These are phyloP conservation scores for Mythimna impura DNA, from an alignment of 2,888 invertebrate genomes.

Conservation along the genomic window DNA sequence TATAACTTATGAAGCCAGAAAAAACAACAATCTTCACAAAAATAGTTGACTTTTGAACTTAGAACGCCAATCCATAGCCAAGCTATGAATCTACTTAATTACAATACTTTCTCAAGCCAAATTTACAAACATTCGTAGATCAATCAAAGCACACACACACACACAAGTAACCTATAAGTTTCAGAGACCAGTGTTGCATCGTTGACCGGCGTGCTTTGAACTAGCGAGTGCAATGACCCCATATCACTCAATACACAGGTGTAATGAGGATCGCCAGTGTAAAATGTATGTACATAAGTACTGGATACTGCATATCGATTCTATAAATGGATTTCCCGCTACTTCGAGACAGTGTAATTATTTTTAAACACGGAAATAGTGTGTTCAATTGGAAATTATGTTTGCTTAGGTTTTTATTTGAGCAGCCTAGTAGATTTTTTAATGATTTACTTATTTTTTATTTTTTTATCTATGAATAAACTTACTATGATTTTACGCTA, in stretches of 20 bases:
- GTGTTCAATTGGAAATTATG: constrained; percentile 18
- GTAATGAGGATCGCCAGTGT: constrained; percentile 47
- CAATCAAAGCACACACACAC: constrained; percentile 37
- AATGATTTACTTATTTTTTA: neutral
- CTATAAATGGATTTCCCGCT: constrained; percentile 52
- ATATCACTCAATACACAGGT: constrained; percentile 59
- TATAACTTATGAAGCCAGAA: constrained; percentile 2
- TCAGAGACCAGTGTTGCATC: constrained; percentile 30
- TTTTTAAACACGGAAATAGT: constrained; percentile 49
- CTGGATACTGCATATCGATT: constrained; percentile 35
- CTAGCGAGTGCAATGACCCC: constrained; percentile 46
- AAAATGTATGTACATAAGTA: constrained; percentile 24
- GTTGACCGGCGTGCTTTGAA: constrained; percentile 40
- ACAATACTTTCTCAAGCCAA: constrained; percentile 9
- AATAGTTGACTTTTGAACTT: constrained; percentile 11
- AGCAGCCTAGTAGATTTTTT: neutral
- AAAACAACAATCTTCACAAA: neutral
- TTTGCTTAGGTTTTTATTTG: constrained; percentile 26
- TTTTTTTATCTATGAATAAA: neutral
- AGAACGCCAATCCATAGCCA: neutral
- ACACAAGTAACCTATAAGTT: constrained; percentile 9
- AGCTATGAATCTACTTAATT: constrained; percentile 20
- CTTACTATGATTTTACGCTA: neutral
- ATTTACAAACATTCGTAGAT: constrained; percentile 15
- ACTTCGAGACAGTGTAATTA: constrained; percentile 47